Base-by-base conservation (phyloP, 1,140 invertebrate species). In the Leptinotarsa undecemlineata region DNA sequence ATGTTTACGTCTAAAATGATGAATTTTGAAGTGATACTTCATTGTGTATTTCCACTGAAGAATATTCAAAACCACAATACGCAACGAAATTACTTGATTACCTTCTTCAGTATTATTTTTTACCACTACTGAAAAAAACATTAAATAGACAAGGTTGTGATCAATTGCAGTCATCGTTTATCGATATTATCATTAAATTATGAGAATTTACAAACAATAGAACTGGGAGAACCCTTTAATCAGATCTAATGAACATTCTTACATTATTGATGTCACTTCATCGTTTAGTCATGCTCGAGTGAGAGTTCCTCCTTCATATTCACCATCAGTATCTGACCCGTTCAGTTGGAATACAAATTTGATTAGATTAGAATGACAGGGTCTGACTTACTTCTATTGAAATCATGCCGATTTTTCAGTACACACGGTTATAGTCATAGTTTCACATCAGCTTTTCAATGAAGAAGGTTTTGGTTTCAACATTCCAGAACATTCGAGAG, bases 231-330 rank as follows among this genome's bases (percentile, higher is more conserved):
- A 57, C 51, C 51, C 51, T 19, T 19, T 17, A 57, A 57, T 57
- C 6, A 57, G 51, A 57, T 57, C 51, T n/a, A 57, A 57, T 57
- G 51, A 57, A 57, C 51, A 57, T 57, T 19, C 51, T 57, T 57
- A n/a, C 17, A 19, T 57, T 57, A 57, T 57, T 57, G 51, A 57
- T 57, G 51, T 57, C 51, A 57, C 51, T 57, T 4, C 0, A 57
- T 57, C 51, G n/a, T 57, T 57, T 57, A 57, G 51, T 57, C n/a
- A 57, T n/a, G 17, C 51, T 57, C 51, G 51, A 8, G 51, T 57
- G 51, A 57, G 51, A 57, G 51, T 57, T 57, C 15, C n/a, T 57
- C 6, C 6, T 57, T 57, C 14, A 19, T 57, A 57, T 57, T 57
- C 51, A n/a, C 51, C 15, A 57, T 57, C 15, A 17, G 51, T 57